phyloP scores from a whole-genome alignment of 2,797 vertebrate genomes.

The Orestias chungarensis region DNA sequence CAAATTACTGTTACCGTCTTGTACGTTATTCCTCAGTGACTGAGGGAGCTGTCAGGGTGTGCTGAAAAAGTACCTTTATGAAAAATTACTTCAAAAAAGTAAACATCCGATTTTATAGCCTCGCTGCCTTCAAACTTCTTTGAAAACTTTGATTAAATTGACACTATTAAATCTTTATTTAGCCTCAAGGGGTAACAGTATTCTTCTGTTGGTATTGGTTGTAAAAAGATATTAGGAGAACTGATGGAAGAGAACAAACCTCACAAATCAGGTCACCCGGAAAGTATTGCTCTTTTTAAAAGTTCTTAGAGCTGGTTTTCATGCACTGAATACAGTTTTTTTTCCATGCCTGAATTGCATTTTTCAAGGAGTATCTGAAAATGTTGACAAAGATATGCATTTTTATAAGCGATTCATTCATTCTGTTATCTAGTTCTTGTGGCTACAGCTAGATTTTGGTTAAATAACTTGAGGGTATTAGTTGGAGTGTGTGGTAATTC shows the following conservation, averaged over 20 bases:
- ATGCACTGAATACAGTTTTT: not conserved
- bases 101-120: conserved; percentile 6
- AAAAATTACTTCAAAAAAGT: not conserved
- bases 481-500: not conserved
- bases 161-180: not conserved
- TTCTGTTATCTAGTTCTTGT: not conserved
- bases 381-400: not conserved
- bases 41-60: conserved; percentile 8
- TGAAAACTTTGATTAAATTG: not conserved
- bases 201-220: not conserved
- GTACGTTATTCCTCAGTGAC: conserved; percentile 3
- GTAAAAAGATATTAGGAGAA: not conserved
- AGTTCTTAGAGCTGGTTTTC: not conserved
- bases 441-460: not conserved
- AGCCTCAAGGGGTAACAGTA: not conserved
- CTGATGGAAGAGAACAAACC: not conserved
- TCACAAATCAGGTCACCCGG: not conserved
- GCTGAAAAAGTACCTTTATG: not conserved
- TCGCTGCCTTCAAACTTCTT: not conserved
- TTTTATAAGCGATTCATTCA: not conserved
- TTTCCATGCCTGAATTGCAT: not conserved
- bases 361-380: not conserved
- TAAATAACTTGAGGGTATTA: not conserved
- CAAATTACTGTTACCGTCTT: conserved; percentile 9
- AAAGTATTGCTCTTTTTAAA: not conserved